Evolutionary conservation across 2,888 invertebrate species (phyloP).

Genomic region (Coenonympha glycerion): DNA sequence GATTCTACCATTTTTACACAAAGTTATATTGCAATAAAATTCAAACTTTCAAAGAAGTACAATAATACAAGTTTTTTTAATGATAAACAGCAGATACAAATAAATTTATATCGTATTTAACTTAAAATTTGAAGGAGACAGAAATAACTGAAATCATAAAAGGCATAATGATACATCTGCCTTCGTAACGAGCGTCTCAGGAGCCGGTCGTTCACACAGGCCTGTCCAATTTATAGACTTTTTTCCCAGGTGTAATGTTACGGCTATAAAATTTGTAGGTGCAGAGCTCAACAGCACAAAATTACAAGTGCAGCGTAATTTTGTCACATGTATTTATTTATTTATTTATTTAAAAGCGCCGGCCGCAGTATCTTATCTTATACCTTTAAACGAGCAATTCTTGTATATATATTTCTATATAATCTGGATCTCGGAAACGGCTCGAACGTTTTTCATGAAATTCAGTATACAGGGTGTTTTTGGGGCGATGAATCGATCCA

Average conservation of each 20-base stretch:
- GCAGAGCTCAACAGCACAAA: conserved; percentile 1
- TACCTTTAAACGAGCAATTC: no score
- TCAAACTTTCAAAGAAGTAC: no score
- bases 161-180: conserved; percentile 22
- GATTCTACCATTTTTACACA: not conserved
- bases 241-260: conserved; percentile 69
- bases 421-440: no score
- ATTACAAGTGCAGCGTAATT: no score
- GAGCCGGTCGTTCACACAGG: conserved; percentile 56
- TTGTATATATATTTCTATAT: no score
- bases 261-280: conserved; percentile 61
- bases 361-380: no score
- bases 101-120: not conserved
- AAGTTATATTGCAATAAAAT: not conserved
- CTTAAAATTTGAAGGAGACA: not conserved
- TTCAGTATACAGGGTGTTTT: no score
- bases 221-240: conserved; percentile 67
- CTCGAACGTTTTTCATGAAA: no score
- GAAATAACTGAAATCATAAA: conserved; percentile 3
- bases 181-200: conserved; percentile 34
- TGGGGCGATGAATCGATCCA: no score
- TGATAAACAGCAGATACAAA: not conserved
- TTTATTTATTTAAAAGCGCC: no score
- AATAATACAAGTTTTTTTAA: not conserved
- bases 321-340: no score